Evolutionary conservation across 1,140 invertebrate genomes (phyloP).

Genomic region (Druon quercuslanigerum): DNA sequence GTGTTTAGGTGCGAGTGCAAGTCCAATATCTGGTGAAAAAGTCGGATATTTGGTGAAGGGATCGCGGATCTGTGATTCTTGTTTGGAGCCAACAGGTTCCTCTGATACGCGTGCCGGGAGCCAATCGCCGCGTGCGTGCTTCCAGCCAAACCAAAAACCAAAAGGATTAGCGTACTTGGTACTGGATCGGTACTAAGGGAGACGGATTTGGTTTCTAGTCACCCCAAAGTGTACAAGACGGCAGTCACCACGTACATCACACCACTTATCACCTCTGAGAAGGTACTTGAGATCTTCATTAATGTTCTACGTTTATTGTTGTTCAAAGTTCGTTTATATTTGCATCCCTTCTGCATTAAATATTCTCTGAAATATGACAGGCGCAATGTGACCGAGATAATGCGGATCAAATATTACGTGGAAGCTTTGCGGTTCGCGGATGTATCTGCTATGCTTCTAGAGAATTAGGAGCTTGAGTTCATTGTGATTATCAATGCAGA

Average conservation of each 20-base stretch:
- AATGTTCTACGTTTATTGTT: slow-evolving; percentile 25
- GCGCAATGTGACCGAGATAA: slow-evolving; percentile 8
- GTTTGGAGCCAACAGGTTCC: slow-evolving; percentile 51
- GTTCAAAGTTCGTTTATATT: not conserved
- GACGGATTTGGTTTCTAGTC: slow-evolving; percentile 50
- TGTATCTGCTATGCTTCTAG: not conserved
- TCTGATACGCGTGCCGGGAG: slow-evolving; percentile 34
- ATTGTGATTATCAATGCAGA: not conserved
- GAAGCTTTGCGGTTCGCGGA: slow-evolving; percentile 1
- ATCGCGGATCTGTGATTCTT: not conserved
- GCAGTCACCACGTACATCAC: slow-evolving; percentile 76
- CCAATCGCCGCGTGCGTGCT: slow-evolving; percentile 47
- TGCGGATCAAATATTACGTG: not conserved
- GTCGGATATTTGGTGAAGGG: not conserved
- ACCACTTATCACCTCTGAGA: slow-evolving; percentile 74
- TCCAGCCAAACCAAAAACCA: slow-evolving; percentile 38
- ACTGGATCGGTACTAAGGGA: slow-evolving; percentile 57
- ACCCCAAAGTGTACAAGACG: slow-evolving; percentile 70
- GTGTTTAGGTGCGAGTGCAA: not conserved
- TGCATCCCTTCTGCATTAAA: not conserved
- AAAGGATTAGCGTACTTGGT: slow-evolving; percentile 55
- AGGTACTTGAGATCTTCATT: slow-evolving; percentile 61
- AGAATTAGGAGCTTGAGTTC: not conserved
- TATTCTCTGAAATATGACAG: slow-evolving; percentile 15
- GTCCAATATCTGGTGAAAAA: not conserved